Percentiles rank a stretch among this genome's conserved stretches.
Conservation (phyloP, 35 echinoderm and acorn worm species). For the Diadema setosum region DNA sequence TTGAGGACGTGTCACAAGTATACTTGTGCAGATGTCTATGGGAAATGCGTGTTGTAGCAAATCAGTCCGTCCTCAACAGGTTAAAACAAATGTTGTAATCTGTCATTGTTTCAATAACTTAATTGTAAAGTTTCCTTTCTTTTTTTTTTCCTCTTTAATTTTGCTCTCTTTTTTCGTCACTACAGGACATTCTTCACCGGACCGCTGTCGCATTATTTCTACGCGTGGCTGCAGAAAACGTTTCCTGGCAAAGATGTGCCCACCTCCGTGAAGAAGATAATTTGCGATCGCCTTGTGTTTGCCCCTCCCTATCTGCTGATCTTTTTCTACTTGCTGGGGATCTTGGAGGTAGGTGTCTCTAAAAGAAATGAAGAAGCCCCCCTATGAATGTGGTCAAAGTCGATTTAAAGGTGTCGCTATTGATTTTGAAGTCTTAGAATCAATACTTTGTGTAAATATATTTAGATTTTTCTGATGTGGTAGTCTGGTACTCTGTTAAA, state of each 20-base stretch:
- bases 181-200: conserved; percentile 67
- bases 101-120: neutral
- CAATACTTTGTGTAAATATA: no score
- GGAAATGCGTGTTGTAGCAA: no score
- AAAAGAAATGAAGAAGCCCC: no score
- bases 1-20: no score
- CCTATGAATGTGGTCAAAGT: neutral
- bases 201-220: conserved; percentile 82
- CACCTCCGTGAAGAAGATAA: conserved; percentile 58
- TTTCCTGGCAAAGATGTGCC: conserved; percentile 50
- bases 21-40: no score
- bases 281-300: conserved; percentile 69
- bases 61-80: no score
- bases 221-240: conserved; percentile 60
- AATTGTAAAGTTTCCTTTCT: neutral
- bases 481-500: no score
- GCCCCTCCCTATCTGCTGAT: conserved; percentile 81
- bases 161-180: neutral
- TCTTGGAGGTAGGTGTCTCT: conserved; percentile 61
- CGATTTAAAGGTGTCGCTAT: neutral
- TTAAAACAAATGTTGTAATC: no score
- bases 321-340: conserved; percentile 64
- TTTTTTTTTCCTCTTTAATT: neutral
- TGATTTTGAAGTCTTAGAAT: no score
- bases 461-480: no score